These are phyloP conservation scores for Zygothrica quintamaculata DNA, from an alignment of 2,888 invertebrate species.

Conservation along the genomic window DNA sequence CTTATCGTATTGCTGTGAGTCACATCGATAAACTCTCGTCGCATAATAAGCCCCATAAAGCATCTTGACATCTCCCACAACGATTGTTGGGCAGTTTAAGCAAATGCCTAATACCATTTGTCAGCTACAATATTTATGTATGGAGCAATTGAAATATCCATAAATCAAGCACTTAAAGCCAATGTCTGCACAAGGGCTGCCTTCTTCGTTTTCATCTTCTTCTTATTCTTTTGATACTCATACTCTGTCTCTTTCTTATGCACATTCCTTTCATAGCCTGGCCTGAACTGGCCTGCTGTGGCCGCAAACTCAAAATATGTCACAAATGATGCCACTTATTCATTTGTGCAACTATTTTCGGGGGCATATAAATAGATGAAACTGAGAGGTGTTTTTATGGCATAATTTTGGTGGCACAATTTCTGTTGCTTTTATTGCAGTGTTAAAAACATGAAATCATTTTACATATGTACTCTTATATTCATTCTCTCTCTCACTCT, in stretches of 20 bases:
- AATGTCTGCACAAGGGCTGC: slow-evolving; percentile 47
- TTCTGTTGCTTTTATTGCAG: slow-evolving; percentile 17
- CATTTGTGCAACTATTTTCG: slow-evolving; percentile 60
- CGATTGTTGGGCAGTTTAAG: slow-evolving; percentile 42
- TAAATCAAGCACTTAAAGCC: slow-evolving; percentile 74
- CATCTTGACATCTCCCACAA: slow-evolving; percentile 65
- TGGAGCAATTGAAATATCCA: slow-evolving; percentile 71
- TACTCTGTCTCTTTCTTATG: no score
- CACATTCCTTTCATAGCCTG: no score
- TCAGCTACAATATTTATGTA: slow-evolving; percentile 75
- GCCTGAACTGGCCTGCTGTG: slow-evolving; percentile 5
- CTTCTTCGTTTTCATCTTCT: no score
- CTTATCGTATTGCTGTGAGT: slow-evolving; percentile 14
- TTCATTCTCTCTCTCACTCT: not conserved
- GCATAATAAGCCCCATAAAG: slow-evolving; percentile 64
- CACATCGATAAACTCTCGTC: slow-evolving; percentile 43
- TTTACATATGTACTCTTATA: slow-evolving; percentile 32
- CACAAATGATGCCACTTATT: slow-evolving; percentile 61
- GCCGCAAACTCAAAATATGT: slow-evolving; percentile 51
- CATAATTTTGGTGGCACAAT: slow-evolving; percentile 34
- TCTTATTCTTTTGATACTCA: no score
- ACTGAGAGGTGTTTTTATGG: slow-evolving; percentile 30
- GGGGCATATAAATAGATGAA: slow-evolving; percentile 31
- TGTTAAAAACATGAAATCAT: slow-evolving; percentile 29
- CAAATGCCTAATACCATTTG: slow-evolving; percentile 74